A percentile compares a stretch with the other conserved stretches of the same genome.
phyloP scores from a whole-genome alignment of 2,888 invertebrate species.

The Stenichneumon culpator region DNA sequence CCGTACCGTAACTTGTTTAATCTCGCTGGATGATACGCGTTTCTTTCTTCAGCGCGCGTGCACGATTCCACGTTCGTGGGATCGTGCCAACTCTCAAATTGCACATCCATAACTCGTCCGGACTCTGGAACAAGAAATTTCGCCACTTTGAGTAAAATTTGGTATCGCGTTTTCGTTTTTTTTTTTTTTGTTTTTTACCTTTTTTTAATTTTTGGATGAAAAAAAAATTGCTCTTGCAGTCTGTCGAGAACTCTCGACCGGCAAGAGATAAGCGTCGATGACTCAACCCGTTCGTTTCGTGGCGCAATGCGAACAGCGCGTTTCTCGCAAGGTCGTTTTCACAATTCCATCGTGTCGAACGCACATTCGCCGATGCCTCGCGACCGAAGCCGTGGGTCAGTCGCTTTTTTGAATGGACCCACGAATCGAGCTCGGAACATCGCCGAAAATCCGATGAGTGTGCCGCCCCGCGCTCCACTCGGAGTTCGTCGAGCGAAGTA shows the following conservation, averaged over 20 bases:
- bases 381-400: not conserved
- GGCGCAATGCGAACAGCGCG: slow-evolving; percentile 47
- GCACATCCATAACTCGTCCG: not conserved
- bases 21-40: too few relatives aligned
- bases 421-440: not conserved
- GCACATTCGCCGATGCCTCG: not conserved
- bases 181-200: not conserved
- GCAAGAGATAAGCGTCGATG: slow-evolving; percentile 40
- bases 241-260: slow-evolving; percentile 3
- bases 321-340: slow-evolving; percentile 56
- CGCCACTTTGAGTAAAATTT: slow-evolving; percentile 1
- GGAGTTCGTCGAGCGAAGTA: not conserved
- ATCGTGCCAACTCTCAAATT: too few relatives aligned
- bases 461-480: not conserved
- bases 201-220: not conserved
- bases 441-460: not conserved
- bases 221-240: not conserved
- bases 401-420: not conserved
- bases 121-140: not conserved
- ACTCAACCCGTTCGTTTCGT: slow-evolving; percentile 36
- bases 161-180: not conserved
- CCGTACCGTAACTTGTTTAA: too few relatives aligned
- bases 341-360: slow-evolving; percentile 39
- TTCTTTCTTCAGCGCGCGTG: too few relatives aligned
- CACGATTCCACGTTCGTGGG: too few relatives aligned